Percentiles rank a stretch among this genome's conserved stretches.
Evolutionary conservation across 2,888 invertebrate genomes (phyloP).

Genomic region (Chaetogeoica ovagalla): DNA sequence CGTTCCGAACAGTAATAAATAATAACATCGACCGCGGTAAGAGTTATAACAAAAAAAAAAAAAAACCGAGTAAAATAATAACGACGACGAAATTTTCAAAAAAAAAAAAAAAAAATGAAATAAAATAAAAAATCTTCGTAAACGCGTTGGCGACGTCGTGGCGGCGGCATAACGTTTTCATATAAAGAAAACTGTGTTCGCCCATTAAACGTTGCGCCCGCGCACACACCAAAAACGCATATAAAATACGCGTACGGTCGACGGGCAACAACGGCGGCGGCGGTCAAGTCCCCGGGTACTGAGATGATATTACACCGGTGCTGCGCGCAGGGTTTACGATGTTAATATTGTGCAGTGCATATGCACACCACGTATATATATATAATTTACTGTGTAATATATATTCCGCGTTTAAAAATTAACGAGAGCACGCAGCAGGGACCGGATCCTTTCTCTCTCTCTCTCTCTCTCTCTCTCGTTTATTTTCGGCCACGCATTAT

Average conservation of each 20-base stretch:
- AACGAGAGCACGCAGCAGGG: no score
- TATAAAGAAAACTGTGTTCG: constrained; percentile 35
- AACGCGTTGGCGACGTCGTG: not conserved
- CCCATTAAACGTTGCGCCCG: constrained; percentile 29
- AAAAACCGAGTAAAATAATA: not conserved
- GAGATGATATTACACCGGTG: not conserved
- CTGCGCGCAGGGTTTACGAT: constrained; percentile 21
- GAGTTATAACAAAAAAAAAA: not conserved
- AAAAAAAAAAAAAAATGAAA: no score
- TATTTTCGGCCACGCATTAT: no score
- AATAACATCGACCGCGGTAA: no score
- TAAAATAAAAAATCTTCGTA: constrained; percentile 37
- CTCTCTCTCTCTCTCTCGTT: no score
- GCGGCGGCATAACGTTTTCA: constrained; percentile 12
- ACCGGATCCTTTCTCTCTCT: no score
- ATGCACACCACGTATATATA: not conserved
- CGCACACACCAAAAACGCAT: no score
- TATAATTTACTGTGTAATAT: no score
- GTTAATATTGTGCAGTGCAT: not conserved
- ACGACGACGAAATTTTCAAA: not conserved
- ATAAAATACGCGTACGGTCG: not conserved
- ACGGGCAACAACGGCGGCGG: not conserved
- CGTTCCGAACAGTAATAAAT: no score
- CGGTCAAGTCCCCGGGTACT: constrained; percentile 33
- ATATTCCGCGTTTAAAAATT: no score